Conservation (phyloP, 2,113 vertebrate species). For the Sturnira hondurensis region DNA sequence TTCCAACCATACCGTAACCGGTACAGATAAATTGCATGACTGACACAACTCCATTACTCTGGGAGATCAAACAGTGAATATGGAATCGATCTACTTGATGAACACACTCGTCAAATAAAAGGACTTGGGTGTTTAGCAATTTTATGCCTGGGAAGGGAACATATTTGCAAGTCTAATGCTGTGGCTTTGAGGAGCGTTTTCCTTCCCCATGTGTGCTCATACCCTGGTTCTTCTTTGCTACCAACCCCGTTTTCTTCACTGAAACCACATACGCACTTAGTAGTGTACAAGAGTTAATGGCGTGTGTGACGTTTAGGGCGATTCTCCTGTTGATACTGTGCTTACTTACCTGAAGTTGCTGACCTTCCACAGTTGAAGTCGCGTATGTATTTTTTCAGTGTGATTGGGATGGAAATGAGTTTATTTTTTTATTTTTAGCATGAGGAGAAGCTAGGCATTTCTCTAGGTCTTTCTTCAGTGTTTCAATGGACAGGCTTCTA, state of each 20-base stretch:
- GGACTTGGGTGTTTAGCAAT: not conserved
- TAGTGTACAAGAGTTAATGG: not conserved
- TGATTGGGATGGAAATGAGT: not conserved
- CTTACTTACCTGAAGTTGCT: not conserved
- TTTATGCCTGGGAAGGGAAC: not conserved
- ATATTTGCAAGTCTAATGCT: constrained; percentile 37
- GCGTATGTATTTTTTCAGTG: not conserved
- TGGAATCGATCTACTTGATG: constrained; percentile 13
- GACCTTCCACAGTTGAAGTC: not conserved
- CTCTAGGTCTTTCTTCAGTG: not conserved
- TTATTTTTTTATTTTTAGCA: not conserved
- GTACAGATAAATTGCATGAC: not conserved
- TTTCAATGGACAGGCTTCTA: not conserved
- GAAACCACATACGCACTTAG: not conserved
- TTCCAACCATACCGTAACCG: not conserved
- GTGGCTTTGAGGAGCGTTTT: not conserved
- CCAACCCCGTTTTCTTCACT: not conserved
- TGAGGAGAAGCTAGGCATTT: constrained; percentile 23
- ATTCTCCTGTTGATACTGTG: not conserved
- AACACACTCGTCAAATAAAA: not conserved
- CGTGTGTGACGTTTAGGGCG: not conserved
- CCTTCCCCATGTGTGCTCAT: not conserved
- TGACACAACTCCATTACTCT: not conserved
- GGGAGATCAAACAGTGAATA: not conserved
- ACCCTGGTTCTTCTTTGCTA: not conserved